A percentile compares a stretch with the other conserved stretches of the same genome.
Evolutionary conservation across 2,888 invertebrate species (phyloP).

Genomic region (Ophioninae sp.): DNA sequence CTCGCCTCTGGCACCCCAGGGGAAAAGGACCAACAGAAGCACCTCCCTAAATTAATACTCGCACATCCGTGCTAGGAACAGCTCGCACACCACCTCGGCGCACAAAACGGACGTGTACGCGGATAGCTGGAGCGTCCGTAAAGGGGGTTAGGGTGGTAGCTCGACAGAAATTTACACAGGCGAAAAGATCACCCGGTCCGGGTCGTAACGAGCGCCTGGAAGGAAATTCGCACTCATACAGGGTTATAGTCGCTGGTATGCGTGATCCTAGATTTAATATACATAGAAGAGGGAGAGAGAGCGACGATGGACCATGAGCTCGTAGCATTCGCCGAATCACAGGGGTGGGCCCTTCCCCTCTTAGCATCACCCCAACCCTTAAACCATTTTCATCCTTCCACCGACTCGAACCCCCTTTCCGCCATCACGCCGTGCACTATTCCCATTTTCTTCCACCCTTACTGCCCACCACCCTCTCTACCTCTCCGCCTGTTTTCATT

Average conservation of each 20-base stretch:
- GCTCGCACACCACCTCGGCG: constrained; percentile 35
- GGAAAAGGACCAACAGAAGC: constrained; percentile 66
- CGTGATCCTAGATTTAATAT: constrained; percentile 59
- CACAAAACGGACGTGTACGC: constrained; percentile 39
- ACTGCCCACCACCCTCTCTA: constrained; percentile 41
- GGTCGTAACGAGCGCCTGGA: constrained; percentile 58
- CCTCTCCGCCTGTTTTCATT: constrained; percentile 28
- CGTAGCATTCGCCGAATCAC: constrained; percentile 57
- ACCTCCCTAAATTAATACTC: constrained; percentile 79
- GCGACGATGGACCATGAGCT: constrained; percentile 45
- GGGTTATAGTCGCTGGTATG: constrained; percentile 24
- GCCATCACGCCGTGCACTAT: constrained; percentile 47
- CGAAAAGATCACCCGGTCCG: constrained; percentile 57
- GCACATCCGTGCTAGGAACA: constrained; percentile 58
- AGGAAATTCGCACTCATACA: constrained; percentile 56
- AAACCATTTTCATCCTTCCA: constrained; percentile 61
- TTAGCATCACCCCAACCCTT: constrained; percentile 48
- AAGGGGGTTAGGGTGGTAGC: constrained; percentile 34
- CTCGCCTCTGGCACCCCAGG: constrained; percentile 68
- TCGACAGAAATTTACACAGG: constrained; percentile 53
- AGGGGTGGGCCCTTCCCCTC: constrained; percentile 55
- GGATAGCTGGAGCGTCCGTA: constrained; percentile 36
- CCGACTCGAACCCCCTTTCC: constrained; percentile 45
- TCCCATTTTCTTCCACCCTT: constrained; percentile 50
- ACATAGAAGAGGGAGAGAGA: constrained; percentile 39